These are phyloP conservation scores for Brachystomella parvula DNA, from an alignment of 1,140 invertebrate genomes.

Conservation along the genomic window DNA sequence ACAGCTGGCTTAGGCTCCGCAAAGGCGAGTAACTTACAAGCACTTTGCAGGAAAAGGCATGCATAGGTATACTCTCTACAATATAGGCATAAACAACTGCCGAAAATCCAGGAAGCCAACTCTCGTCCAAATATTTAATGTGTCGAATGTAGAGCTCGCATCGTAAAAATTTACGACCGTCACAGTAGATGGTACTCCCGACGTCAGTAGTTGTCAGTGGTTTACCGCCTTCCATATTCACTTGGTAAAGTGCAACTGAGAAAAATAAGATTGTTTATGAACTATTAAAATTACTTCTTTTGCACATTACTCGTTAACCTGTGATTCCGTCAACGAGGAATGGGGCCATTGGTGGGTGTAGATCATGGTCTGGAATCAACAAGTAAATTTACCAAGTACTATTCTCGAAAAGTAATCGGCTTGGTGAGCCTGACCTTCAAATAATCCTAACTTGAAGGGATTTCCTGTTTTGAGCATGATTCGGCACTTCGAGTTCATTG, in stretches of 20 bases:
- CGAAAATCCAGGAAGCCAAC: background rate
- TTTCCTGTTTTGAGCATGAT: background rate
- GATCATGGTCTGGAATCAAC: background rate
- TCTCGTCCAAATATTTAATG: background rate
- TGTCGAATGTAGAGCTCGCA: conserved; percentile 1
- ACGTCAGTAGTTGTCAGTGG: background rate
- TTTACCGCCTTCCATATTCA: background rate
- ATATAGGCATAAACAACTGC: background rate
- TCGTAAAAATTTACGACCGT: background rate
- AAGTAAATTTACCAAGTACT: background rate
- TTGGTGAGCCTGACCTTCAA: background rate
- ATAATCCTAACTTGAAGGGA: background rate
- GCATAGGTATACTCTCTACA: background rate
- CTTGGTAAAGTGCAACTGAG: background rate
- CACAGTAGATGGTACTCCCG: background rate
- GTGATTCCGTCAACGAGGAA: background rate
- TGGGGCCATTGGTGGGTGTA: background rate
- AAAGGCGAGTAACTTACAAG: background rate
- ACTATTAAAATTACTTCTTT: background rate
- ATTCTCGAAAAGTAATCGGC: background rate
- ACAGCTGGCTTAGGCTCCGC: too few species aligned
- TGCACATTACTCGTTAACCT: background rate
- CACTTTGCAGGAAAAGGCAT: background rate
- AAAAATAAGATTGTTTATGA: background rate
- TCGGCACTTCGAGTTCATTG: background rate